Evolutionary conservation across 1,140 invertebrate species (phyloP), one percentile per base, ranked within the genome.

Genomic region (Ips nitidus): DNA sequence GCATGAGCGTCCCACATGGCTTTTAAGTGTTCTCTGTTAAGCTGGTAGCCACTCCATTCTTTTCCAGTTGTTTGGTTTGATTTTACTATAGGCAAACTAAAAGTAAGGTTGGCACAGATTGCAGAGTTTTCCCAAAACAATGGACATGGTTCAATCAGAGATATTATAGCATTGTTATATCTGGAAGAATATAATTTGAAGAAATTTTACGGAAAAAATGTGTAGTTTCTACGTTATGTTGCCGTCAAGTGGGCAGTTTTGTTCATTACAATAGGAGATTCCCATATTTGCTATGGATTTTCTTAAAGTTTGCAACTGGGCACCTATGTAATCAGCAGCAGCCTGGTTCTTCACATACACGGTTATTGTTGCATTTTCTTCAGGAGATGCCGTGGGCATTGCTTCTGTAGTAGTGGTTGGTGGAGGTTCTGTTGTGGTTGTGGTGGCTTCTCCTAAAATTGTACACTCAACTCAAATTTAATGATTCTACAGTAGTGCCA

Each of bases 1-100:
- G 65, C 71, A 41, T 70, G 64, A 36, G 43, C 69, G 37, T 63
- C 8, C 73, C 73, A 74, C 62, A 74, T 71, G 7, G 69, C 47
- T 41, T 69, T 55, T 45, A 74, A 41, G 40, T 74, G 68, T 42
- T 41, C 2, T 42, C 50, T 22, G 58, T 52, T 69, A 5, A 74
- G 41, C 43, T 73, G 68, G 53, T 74, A 74, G 6, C 71, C 71
- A 6, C 8, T 41, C 73, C 73, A 74, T 7, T 52, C 36, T 1
- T 66, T 42, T 8, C 41, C 66, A 4, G 4, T 52, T 36, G 4
- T 52, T 38, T 65, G n/a, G 1, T 69, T 45, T 3, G 41, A 22
- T 38, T 66, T 62, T 52, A 66, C 37, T 50, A 75, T 66, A 37
- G 72, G 71, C 22, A 75, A 3, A 40, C 63, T 43, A 50, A 72